Conservation (phyloP, 2,888 invertebrate species). For the Leucoma salicis region DNA sequence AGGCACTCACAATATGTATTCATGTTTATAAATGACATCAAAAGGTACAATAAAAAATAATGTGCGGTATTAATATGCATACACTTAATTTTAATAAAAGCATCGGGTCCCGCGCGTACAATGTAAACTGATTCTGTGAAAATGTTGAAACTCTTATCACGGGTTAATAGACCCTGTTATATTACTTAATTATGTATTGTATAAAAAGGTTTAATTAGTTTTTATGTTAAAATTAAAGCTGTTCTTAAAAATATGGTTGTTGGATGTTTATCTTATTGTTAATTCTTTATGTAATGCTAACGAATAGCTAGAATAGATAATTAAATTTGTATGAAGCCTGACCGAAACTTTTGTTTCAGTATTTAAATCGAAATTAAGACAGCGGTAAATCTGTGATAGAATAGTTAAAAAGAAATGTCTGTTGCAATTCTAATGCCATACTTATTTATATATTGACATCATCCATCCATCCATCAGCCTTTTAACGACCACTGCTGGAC, state of each 20-base stretch:
- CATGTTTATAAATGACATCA: constrained; percentile 37
- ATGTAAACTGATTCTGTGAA: constrained; percentile 11
- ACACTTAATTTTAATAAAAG: constrained; percentile 22
- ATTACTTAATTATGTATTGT: not conserved
- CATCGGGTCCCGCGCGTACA: constrained; percentile 6
- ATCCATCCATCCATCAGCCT: too few species aligned
- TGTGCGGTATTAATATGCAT: constrained; percentile 9
- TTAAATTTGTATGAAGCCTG: too few species aligned
- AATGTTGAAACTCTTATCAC: not conserved
- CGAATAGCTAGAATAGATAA: too few species aligned
- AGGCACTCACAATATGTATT: constrained; percentile 40
- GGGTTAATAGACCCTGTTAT: not conserved
- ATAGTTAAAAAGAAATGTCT: too few species aligned
- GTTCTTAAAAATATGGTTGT: not conserved
- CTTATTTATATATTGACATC: too few species aligned
- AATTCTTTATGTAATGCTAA: not conserved
- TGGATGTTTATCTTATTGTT: not conserved
- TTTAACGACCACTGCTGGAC: too few species aligned
- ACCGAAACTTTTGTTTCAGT: too few species aligned
- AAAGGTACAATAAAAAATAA: constrained; percentile 25
- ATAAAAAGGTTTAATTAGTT: not conserved
- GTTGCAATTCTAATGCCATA: too few species aligned
- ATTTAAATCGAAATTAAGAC: too few species aligned
- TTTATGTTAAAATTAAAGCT: not conserved
- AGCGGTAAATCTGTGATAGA: too few species aligned